Percentiles rank a stretch among this genome's conserved stretches.
These are phyloP conservation scores for Brachyistius frenatus DNA, from an alignment of 2,113 vertebrate genomes.

Conservation along the genomic window DNA sequence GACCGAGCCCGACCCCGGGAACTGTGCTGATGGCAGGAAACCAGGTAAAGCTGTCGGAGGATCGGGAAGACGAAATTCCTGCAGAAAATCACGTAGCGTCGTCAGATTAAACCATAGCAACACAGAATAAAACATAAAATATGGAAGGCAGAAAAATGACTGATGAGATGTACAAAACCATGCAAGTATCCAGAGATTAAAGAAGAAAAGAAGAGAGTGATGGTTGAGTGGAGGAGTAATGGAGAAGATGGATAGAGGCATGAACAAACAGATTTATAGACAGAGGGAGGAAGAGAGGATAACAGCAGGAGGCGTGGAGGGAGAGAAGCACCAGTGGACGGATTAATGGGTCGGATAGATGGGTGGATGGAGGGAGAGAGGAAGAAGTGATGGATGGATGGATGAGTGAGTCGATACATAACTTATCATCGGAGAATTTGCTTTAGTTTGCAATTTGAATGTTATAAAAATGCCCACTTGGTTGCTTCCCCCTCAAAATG, in stretches of 20 bases:
- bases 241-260: constrained; percentile 7
- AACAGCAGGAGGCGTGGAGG: neutral
- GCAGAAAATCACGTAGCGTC: neutral
- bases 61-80: neutral
- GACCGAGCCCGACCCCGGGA: constrained; percentile 90
- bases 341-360: constrained; percentile 3
- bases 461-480: constrained; percentile 6
- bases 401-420: constrained; percentile 21
- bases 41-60: constrained; percentile 85
- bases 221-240: neutral
- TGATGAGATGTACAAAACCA: neutral
- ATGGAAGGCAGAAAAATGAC: neutral
- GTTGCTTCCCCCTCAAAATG: too few relatives aligned
- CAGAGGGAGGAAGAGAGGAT: neutral
- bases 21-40: constrained; percentile 92
- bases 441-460: constrained; percentile 37
- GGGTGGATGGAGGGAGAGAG: neutral
- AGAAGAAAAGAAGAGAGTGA: neutral
- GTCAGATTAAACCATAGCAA: neutral
- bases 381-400: constrained; percentile 31
- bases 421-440: constrained; percentile 28
- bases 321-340: neutral
- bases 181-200: neutral
- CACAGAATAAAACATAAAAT: neutral
- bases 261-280: constrained; percentile 1